Evolutionary conservation across 1,140 invertebrate species (phyloP), one percentile per base, ranked within the genome.

Genomic region (Cheumatopsyche charites): DNA sequence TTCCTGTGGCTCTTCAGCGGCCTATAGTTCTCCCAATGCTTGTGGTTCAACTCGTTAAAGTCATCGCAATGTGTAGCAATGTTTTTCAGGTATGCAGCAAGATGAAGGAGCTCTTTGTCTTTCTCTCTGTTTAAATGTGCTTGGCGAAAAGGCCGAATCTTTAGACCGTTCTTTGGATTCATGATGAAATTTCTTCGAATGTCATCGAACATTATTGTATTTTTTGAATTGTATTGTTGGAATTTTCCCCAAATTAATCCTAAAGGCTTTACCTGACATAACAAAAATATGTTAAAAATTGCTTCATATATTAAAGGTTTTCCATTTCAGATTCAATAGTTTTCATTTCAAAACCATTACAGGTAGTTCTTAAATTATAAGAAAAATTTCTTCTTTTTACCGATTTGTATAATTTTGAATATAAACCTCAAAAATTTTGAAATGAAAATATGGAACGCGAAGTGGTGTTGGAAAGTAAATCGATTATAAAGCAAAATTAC

Each of bases 121-220:
- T 87, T 92, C 19, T 88, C 84, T 71, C 96, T 87, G 81, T 95
- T 97, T 7, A 93, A 80, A 79, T 98, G 95, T 0, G 96, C 96
- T 78, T 97, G 90, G 5, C 90, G 88, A 81, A 97, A 99, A 0
- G 96, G 91, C 78, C 90, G 86, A 79, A 98, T 98, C 81, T 91
- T 91, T 0, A 98, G 82, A 4, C 97, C 97, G 73, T 91, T 96
- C 77, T 94, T 92, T 13, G 96, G 96, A 83, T 99, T 99, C 96
- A 99, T 98, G 13, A 98, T 89, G 78, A 99, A 99, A 84, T 99
- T 99, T 76, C 95, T 85, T 67, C 95, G 86, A n/a, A 98, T 93
- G 79, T 98, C 97, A 79, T 98, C 97, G 78, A 99, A 95, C 96
- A 99, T 99, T 73, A 99, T 96, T 0, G 97, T 98, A 79, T 98